A percentile compares a stretch with the other conserved stretches of the same genome.
These are phyloP conservation scores for Syngnathus acus DNA, from an alignment of 2,797 vertebrate species.

Conservation along the genomic window DNA sequence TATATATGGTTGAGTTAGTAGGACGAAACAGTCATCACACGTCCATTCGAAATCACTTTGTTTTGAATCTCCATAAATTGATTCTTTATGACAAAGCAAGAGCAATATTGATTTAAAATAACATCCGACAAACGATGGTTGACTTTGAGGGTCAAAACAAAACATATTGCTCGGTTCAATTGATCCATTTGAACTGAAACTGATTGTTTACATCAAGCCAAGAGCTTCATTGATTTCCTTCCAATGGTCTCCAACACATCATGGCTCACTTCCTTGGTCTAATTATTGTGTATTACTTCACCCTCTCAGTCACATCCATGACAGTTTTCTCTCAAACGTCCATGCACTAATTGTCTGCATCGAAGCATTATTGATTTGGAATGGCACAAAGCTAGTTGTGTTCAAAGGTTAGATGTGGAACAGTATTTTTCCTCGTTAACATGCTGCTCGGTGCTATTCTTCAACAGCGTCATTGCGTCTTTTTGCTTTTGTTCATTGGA, in stretches of 20 bases:
- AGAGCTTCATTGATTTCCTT: neutral
- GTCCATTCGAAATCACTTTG: too few species aligned
- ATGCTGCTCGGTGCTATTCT: neutral
- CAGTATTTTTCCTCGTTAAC: neutral
- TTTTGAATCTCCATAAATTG: neutral
- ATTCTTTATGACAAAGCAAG: neutral
- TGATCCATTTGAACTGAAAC: neutral
- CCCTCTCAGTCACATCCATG: neutral
- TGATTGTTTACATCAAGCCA: neutral
- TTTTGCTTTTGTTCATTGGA: neutral
- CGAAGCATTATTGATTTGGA: neutral
- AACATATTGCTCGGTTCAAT: neutral
- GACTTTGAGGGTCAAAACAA: neutral
- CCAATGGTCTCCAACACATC: neutral
- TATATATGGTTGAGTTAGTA: neutral
- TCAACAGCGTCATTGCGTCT: neutral
- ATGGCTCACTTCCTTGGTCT: neutral
- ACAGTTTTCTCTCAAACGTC: neutral
- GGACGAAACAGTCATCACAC: neutral
- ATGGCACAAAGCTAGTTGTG: neutral
- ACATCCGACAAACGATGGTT: neutral
- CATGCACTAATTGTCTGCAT: neutral
- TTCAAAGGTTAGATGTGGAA: neutral
- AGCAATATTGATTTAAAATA: neutral
- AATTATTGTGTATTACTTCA: neutral